phyloP scores from a whole-genome alignment of 2,797 vertebrate genomes.

The Galaxias olidus region DNA sequence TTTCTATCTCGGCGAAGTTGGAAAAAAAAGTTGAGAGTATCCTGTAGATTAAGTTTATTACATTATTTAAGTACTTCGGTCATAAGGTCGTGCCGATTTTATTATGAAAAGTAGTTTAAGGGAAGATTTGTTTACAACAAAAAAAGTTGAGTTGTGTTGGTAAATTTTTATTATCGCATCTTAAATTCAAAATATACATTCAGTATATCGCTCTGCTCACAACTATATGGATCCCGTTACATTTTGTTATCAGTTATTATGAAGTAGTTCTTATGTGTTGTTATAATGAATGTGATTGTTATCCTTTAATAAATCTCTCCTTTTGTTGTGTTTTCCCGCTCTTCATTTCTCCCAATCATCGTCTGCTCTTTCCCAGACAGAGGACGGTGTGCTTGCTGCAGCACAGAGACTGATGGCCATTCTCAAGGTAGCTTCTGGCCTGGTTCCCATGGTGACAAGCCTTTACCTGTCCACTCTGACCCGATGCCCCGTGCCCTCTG shows the following conservation, averaged over 20 bases:
- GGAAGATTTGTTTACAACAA: no score
- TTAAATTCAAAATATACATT: no score
- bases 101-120: no score
- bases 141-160: not conserved
- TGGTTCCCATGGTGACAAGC: slow-evolving; percentile 78
- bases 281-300: no score
- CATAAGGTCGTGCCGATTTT: slow-evolving; percentile 1
- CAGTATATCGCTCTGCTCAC: no score
- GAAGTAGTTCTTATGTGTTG: no score
- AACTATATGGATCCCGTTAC: no score
- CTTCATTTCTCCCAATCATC: no score
- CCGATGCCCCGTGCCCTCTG: slow-evolving; percentile 63
- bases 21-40: not conserved
- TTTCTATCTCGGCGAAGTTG: no score
- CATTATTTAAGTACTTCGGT: not conserved
- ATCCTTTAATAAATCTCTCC: no score
- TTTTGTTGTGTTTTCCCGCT: no score
- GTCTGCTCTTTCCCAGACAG: slow-evolving; percentile 66
- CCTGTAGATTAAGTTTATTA: not conserved
- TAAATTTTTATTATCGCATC: not conserved
- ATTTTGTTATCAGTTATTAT: no score
- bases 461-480: slow-evolving; percentile 81
- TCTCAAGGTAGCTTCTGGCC: slow-evolving; percentile 82
- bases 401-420: slow-evolving; percentile 81
- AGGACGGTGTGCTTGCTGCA: slow-evolving; percentile 64